Base-by-base conservation (phyloP, 30 jellyfish, hydroid and myxozoan genomes). In the Aurelia aurita region DNA sequence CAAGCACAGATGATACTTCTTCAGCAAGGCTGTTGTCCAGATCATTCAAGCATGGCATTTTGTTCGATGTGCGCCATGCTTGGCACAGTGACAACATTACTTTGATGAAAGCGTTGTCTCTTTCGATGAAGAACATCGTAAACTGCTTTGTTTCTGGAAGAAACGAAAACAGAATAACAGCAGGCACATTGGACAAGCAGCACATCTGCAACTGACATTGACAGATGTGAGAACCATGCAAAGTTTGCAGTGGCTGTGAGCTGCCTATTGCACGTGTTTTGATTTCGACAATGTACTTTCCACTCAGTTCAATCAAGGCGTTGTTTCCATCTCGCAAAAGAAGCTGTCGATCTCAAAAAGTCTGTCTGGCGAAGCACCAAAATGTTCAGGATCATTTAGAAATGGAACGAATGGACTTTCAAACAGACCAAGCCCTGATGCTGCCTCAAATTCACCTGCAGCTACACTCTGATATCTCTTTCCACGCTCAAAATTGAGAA, bases 361-460 rank as follows among this genome's bases (percentile, higher is more conserved):
- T 22, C 58, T 31, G 32, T 68, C 80, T 22, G 80, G 80, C 9
- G 80, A 68, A 44, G 80, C 80, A 68, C 64, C 80, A 34, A 27
- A 68, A 18, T 6, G 58, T 22, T 68, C 29, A 22, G 80, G 80
- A 34, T 68, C 80, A 18, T 31, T 26, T 22, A 64, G 80, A 68
- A 3, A 44, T 3, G 44, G 59, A 12, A 68, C 22, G 19, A 68
- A 68, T 5, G 79, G 79, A 67, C 79, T 67, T 32, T 67, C 79
- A 15, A 12, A 21, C 7, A 67, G 27, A n/a, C n/a, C 28, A 21
- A 63, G 28, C 47, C 75, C 58, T 34, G 80, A 22, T 27, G 22
- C 23, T 23, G 44, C 49, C 61, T 27, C 80, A 68, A 68, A 27
- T 12, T 27, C 60, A 27, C 29, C 11, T 34, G 80, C 58, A 22